Percentiles rank a stretch among this genome's conserved stretches.
Conservation (phyloP, 2,797 vertebrate species). For the Mycteria americana region DNA sequence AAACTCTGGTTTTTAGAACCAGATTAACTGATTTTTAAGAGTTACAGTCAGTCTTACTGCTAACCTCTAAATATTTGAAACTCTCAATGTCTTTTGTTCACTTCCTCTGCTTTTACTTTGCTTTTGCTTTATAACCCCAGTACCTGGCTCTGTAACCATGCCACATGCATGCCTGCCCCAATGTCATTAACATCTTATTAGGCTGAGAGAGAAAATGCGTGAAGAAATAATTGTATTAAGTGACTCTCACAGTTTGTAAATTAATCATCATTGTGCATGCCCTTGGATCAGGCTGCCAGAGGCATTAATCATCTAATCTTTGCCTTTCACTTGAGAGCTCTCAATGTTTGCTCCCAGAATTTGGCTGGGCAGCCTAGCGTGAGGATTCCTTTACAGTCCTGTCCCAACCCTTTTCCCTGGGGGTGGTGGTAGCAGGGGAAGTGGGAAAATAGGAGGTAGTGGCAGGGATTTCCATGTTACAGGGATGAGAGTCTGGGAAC, state of each 20-base stretch:
- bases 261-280: constrained; percentile 69
- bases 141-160: background rate
- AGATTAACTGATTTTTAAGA: background rate
- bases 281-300: constrained; percentile 61
- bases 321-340: constrained; percentile 55
- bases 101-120: background rate
- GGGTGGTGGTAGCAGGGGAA: background rate
- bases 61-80: background rate
- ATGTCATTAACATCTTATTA: constrained; percentile 65
- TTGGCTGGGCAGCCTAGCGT: constrained; percentile 4
- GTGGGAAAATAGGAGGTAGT: background rate
- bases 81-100: background rate
- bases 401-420: background rate
- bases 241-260: constrained; percentile 64
- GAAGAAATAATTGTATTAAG: constrained; percentile 72
- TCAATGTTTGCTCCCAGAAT: constrained; percentile 19
- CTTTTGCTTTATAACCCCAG: background rate
- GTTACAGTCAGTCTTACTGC: background rate
- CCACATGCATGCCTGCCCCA: constrained; percentile 28
- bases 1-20: background rate
- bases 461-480: background rate
- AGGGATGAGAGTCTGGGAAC: background rate
- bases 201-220: constrained; percentile 55
- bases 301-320: constrained; percentile 69
- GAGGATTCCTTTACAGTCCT: background rate